Evolutionary conservation across 92 coral and sea anemone genomes (phyloP), one percentile per base, ranked within the genome.

Genomic region (Parazoanthus atlanticus): DNA sequence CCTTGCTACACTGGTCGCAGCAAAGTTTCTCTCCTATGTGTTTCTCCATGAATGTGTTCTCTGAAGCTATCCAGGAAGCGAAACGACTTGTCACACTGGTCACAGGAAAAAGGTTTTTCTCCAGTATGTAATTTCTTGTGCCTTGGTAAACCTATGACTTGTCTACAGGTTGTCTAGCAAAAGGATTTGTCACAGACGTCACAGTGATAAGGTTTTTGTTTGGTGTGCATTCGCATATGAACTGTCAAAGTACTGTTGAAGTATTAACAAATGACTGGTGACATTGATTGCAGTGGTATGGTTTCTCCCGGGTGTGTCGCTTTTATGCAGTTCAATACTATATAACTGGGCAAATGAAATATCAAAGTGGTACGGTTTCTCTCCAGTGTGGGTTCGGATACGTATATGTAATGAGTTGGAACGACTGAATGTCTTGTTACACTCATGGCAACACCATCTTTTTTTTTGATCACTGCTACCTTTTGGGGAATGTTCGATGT

Each of bases 1-100:
- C 85, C 71, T 87, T 87, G n/a, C 52, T 73, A 65, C 90, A 88
- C 25, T 83, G 67, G 31, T 88, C 90, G 61, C 90, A 88, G 26
- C 73, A 87, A 5, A 84, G 79, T 61, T 88, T 79, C 49, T 88
- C 79, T 10, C 90, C 90, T 8, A 87, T 72, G 80, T 88, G 87
- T 12, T 66, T 61, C 41, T 86, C 67, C 86, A n/a, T n/a, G n/a
- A n/a, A 79, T 88, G 56, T 88, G 91, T 36, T 80, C 80, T 64
- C 66, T 88, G 47, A 72, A 78, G 81, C 81, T 86, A 52, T 74
- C 43, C 12, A 80, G 83, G 11, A 78, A 86, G 30, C 85, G 69
- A 32, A 88, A 88, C 41, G 90, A 79, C 26, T 86, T 85, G 54
- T 80, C 75, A 58, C 90, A 88, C 26, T 80, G 86, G 74, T 80